These are phyloP conservation scores for Meandrina meandrites DNA, from an alignment of 92 coral and sea anemone genomes.

Conservation along the genomic window DNA sequence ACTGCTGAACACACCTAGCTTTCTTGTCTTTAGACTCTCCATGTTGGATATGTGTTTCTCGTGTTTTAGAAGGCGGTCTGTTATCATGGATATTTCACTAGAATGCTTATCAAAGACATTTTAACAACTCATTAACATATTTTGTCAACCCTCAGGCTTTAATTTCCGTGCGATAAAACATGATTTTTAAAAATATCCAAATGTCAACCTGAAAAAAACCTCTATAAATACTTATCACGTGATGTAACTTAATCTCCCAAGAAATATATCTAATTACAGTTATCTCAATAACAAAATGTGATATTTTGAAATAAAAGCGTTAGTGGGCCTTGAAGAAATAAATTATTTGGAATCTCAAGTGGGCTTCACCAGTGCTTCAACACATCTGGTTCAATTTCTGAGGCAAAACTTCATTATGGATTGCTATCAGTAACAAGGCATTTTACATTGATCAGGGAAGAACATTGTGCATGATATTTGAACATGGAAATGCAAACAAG, in stretches of 20 bases:
- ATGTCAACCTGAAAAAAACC: neutral
- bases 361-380: neutral
- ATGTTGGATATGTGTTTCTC: neutral
- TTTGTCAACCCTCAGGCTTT: neutral
- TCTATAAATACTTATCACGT: neutral
- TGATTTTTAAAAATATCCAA: neutral
- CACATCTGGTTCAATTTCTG: neutral
- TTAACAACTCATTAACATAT: neutral
- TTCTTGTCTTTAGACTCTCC: neutral
- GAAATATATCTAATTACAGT: neutral
- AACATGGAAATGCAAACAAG: neutral
- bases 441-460: neutral
- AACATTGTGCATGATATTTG: neutral
- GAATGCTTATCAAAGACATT: neutral
- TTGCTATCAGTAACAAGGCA: neutral
- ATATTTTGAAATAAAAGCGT: too few species aligned
- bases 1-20: neutral
- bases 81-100: neutral
- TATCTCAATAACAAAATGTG: neutral
- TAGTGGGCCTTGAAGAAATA: too few species aligned
- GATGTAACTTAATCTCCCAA: slow-evolving; percentile 10
- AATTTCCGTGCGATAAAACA: neutral
- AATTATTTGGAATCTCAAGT: too few species aligned
- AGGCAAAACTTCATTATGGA: neutral
- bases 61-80: neutral